Percentiles rank a stretch among this genome's conserved stretches.
phyloP scores from a whole-genome alignment of 2,113 vertebrate genomes.

The Opisthocomus hoazin region DNA sequence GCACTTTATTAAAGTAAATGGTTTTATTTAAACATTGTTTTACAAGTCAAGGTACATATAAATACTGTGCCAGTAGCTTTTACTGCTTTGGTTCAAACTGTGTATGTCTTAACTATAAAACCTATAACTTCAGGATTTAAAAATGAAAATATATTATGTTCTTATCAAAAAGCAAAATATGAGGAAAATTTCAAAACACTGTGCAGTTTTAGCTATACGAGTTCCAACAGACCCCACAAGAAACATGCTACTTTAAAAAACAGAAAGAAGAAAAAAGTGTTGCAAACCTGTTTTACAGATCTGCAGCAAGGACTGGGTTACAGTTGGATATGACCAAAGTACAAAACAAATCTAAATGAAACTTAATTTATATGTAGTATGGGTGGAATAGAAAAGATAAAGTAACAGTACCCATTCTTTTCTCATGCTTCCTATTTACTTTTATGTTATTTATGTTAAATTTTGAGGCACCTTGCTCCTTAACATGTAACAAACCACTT shows the following conservation, averaged over 20 bases:
- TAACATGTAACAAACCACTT: constrained; percentile 31
- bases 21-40: neutral
- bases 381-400: neutral
- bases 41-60: neutral
- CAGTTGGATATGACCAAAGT: neutral
- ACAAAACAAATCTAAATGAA: constrained; percentile 35
- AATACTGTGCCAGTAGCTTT: neutral
- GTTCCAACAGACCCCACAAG: neutral
- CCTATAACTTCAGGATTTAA: neutral
- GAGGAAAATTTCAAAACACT: neutral
- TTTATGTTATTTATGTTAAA: neutral
- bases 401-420: constrained; percentile 5
- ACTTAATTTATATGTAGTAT: constrained; percentile 4
- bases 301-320: neutral
- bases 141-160: neutral
- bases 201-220: neutral
- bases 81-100: neutral
- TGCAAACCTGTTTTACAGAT: constrained; percentile 2
- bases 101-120: neutral
- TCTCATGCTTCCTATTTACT: constrained; percentile 7
- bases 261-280: neutral
- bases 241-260: neutral
- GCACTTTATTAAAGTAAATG: neutral
- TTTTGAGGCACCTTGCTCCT: constrained; percentile 24
- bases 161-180: neutral